These are phyloP conservation scores for Catocala nupta DNA, from an alignment of 2,888 invertebrate species.

Conservation along the genomic window DNA sequence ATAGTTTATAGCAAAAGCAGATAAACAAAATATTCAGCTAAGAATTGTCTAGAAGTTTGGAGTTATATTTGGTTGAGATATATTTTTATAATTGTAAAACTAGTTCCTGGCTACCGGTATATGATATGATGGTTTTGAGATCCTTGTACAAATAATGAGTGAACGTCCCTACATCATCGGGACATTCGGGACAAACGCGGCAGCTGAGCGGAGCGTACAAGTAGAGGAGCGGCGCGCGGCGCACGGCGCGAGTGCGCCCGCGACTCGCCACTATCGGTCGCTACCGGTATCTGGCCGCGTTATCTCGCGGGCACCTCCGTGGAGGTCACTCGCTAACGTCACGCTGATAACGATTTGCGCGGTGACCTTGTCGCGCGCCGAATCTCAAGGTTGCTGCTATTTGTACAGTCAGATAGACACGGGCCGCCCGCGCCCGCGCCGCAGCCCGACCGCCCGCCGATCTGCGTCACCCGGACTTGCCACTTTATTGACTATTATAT, in stretches of 20 bases:
- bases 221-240: slow-evolving; percentile 33
- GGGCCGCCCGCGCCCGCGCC: slow-evolving; percentile 64
- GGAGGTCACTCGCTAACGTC: slow-evolving; percentile 85
- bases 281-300: slow-evolving; percentile 74
- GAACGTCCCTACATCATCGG: too few relatives aligned
- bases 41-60: background rate
- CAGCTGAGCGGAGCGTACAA: slow-evolving; percentile 41
- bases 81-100: background rate
- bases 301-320: slow-evolving; percentile 83
- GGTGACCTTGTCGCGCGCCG: slow-evolving; percentile 86
- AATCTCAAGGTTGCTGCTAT: slow-evolving; percentile 86
- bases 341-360: slow-evolving; percentile 86
- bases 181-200: slow-evolving; percentile 29
- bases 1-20: slow-evolving; percentile 5
- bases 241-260: slow-evolving; percentile 52
- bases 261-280: slow-evolving; percentile 77
- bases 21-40: background rate
- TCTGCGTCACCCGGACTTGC: slow-evolving; percentile 77
- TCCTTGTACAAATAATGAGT: too few relatives aligned
- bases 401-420: slow-evolving; percentile 82
- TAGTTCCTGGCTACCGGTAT: too few relatives aligned
- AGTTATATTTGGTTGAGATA: background rate
- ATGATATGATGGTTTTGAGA: too few relatives aligned
- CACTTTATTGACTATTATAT: slow-evolving; percentile 77
- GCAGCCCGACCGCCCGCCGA: slow-evolving; percentile 54